Base-by-base conservation (phyloP, 2,888 invertebrate species). In the Clunio marinus region DNA sequence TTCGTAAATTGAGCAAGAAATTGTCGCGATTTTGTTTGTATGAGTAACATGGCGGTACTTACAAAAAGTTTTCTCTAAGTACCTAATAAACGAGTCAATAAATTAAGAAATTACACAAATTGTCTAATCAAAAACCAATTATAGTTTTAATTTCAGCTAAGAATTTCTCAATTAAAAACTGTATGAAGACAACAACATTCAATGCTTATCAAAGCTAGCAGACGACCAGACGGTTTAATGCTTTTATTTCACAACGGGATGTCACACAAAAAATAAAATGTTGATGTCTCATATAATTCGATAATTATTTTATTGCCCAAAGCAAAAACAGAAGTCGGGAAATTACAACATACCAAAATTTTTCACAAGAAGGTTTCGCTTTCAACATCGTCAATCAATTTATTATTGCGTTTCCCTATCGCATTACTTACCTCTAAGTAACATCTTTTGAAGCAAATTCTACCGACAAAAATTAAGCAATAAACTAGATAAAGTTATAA, bases 91-190 rank as follows among this genome's bases (percentile, higher is more conserved):
- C 22, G 51, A 22, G 5, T n/a, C 51, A 51, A 51, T 51, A 41
- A 41, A 41, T 41, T n/a, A 41, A 15, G 41, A 7, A 51, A 51
- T 51, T 51, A 22, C 51, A 20, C 17, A 41, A 41, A 51, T 51
- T 51, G 51, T 51, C 17, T 51, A 51, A 51, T 51, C 51, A 51
- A 51, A 51, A 51, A 51, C 5, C 5, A 22, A 51, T 51, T 51
- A 51, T n/a, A n/a, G n/a, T n/a, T n/a, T n/a, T n/a, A n/a, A n/a
- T n/a, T n/a, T n/a, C n/a, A n/a, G n/a, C n/a, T n/a, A n/a, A n/a
- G n/a, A n/a, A n/a, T n/a, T n/a, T n/a, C n/a, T n/a, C n/a, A n/a
- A n/a, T n/a, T n/a, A n/a, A n/a, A n/a, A n/a, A n/a, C n/a, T n/a
- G n/a, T n/a, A n/a, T n/a, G n/a, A n/a, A n/a, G n/a, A n/a, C n/a